Evolutionary conservation across 2,797 vertebrate species (phyloP).

Genomic region (Phalloptychus januarius): DNA sequence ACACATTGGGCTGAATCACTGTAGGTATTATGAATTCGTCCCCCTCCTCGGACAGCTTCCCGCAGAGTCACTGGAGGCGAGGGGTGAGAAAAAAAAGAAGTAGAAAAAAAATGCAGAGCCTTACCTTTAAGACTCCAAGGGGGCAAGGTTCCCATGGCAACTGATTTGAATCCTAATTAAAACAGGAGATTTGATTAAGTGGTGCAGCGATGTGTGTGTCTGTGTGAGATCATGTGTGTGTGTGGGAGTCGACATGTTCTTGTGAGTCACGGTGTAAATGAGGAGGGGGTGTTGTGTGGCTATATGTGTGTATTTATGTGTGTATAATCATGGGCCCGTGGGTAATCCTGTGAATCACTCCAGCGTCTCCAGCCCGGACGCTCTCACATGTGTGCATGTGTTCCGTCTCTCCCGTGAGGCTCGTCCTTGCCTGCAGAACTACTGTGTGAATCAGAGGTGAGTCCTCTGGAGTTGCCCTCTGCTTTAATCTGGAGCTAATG

Average conservation of each 20-base stretch:
- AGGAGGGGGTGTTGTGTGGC: constrained; percentile 51
- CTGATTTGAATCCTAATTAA: constrained; percentile 82
- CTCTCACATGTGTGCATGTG: constrained; percentile 35
- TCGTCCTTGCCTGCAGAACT: constrained; percentile 75
- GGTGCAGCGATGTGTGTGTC: constrained; percentile 45
- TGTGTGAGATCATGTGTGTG: constrained; percentile 29
- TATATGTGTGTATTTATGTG: constrained; percentile 31
- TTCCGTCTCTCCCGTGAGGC: constrained; percentile 62
- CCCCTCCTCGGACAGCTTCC: constrained; percentile 52
- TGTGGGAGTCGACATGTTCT: constrained; percentile 56
- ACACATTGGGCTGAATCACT: constrained; percentile 65
- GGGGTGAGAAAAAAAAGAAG: not conserved
- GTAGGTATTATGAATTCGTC: constrained; percentile 60
- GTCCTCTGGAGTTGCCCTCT: constrained; percentile 73
- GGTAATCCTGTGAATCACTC: constrained; percentile 69
- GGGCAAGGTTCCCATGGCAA: constrained; percentile 79
- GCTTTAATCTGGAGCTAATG: constrained; percentile 77
- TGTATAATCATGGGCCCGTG: constrained; percentile 50
- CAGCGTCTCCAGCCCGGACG: constrained; percentile 42
- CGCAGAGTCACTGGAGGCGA: constrained; percentile 49
- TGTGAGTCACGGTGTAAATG: constrained; percentile 63
- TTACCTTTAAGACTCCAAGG: constrained; percentile 71
- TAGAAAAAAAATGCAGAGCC: constrained; percentile 11
- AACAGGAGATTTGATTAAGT: constrained; percentile 80
- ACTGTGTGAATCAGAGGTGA: constrained; percentile 77